Evolutionary conservation across 2,797 vertebrate genomes (phyloP).

Genomic region (Oryzias sinensis): DNA sequence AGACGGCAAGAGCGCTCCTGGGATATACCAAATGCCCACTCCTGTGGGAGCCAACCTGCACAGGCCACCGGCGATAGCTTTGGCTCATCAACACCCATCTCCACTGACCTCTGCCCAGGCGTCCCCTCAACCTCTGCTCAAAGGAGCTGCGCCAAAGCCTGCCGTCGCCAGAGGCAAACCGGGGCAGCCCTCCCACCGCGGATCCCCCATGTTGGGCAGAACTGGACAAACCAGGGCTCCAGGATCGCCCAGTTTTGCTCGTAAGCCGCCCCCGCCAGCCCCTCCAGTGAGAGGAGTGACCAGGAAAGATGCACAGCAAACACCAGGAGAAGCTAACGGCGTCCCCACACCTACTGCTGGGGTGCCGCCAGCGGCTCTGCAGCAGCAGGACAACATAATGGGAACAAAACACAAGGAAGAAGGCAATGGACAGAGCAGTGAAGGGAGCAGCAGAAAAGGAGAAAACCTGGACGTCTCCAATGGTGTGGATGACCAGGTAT

Average conservation of each 20-base stretch:
- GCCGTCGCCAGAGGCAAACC: slow-evolving; percentile 65
- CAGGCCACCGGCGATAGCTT: slow-evolving; percentile 57
- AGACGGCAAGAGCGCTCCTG: slow-evolving; percentile 57
- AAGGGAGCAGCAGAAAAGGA: slow-evolving; percentile 45
- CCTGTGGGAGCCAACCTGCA: slow-evolving; percentile 50
- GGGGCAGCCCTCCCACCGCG: slow-evolving; percentile 53
- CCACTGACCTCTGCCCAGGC: slow-evolving; percentile 49
- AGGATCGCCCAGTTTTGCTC: slow-evolving; percentile 73
- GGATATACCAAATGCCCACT: slow-evolving; percentile 75
- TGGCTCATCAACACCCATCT: slow-evolving; percentile 70
- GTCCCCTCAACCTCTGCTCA: slow-evolving; percentile 62
- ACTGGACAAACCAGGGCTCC: slow-evolving; percentile 67
- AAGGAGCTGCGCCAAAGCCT: slow-evolving; percentile 54
- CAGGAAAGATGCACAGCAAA: slow-evolving; percentile 68
- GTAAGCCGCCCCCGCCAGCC: slow-evolving; percentile 80
- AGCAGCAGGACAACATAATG: slow-evolving; percentile 46
- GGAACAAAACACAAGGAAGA: slow-evolving; percentile 47
- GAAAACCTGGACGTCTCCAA: slow-evolving; percentile 52
- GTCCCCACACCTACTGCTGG: slow-evolving; percentile 30
- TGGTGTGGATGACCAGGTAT: slow-evolving; percentile 72
- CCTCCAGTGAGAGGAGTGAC: slow-evolving; percentile 81
- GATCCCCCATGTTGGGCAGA: slow-evolving; percentile 74
- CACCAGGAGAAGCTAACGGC: slow-evolving; percentile 24
- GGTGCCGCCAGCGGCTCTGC: slow-evolving; percentile 6
- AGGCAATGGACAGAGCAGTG: slow-evolving; percentile 44